Evolutionary conservation across 2,888 invertebrate genomes (phyloP).

Genomic region (Mimas tiliae): DNA sequence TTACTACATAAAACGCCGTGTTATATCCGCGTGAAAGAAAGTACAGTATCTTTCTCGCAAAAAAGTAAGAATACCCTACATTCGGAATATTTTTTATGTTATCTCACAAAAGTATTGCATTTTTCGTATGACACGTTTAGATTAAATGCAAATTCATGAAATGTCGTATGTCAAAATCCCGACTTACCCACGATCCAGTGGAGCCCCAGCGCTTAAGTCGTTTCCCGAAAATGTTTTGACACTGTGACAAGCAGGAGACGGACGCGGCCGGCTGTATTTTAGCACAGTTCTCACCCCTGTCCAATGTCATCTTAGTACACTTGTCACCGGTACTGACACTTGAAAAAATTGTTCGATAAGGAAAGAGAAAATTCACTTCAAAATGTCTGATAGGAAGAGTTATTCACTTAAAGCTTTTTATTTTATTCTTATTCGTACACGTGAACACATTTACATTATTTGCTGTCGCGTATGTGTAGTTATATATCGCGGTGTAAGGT

Average conservation of each 20-base stretch:
- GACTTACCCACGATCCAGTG: conserved; percentile 89
- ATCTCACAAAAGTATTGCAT: neutral
- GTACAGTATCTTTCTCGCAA: neutral
- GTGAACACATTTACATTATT: conserved; percentile 3
- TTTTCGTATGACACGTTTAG: neutral
- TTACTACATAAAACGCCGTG: neutral
- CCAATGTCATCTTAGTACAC: conserved; percentile 76
- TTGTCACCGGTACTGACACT: conserved; percentile 32
- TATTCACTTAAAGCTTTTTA: conserved; percentile 7
- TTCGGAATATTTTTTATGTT: neutral
- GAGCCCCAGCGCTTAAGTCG: conserved; percentile 89
- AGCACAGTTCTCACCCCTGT: conserved; percentile 75
- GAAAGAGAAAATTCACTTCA: conserved; percentile 8
- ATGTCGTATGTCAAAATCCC: neutral
- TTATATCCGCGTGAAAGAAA: conserved; percentile 2
- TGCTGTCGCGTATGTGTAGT: conserved; percentile 2
- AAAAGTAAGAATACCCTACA: neutral
- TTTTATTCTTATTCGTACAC: neutral
- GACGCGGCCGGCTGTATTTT: conserved; percentile 81
- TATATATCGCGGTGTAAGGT: conserved; percentile 31
- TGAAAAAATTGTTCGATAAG: conserved; percentile 14
- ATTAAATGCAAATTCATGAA: neutral
- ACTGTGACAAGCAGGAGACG: conserved; percentile 82
- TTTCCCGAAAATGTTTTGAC: conserved; percentile 87
- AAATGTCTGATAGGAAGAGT: neutral